Conservation (phyloP, 2,888 invertebrate genomes). For the Phortica magna region DNA sequence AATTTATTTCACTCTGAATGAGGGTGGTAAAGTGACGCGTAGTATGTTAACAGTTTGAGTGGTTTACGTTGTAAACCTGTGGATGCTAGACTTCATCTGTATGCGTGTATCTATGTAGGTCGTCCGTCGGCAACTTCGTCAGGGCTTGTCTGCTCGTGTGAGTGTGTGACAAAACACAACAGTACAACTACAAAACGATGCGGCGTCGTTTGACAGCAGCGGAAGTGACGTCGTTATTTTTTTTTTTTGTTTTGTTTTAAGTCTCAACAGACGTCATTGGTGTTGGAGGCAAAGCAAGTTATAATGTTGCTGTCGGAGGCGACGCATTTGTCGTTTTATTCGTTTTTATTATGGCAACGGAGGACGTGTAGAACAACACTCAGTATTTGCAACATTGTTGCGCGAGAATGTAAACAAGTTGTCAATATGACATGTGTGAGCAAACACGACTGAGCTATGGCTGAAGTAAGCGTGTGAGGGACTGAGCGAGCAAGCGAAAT, state of each 20-base stretch:
- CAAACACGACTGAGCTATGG: not conserved
- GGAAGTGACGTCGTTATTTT: constrained; percentile 50
- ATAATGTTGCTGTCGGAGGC: not conserved
- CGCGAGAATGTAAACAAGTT: constrained; percentile 45
- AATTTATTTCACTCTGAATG: too few species aligned
- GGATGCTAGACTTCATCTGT: constrained; percentile 41
- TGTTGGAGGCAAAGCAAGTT: not conserved
- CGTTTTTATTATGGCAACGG: not conserved
- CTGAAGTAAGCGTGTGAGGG: too few species aligned
- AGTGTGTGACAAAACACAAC: not conserved
- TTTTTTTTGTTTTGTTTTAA: not conserved
- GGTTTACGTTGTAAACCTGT: constrained; percentile 21
- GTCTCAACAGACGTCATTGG: not conserved
- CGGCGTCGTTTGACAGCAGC: constrained; percentile 35
- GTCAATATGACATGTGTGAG: constrained; percentile 30
- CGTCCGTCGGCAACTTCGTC: not conserved
- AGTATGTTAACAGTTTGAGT: not conserved
- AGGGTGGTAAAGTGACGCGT: not conserved
- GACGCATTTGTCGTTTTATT: constrained; percentile 8
- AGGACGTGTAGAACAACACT: too few species aligned
- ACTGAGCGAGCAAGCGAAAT: not conserved
- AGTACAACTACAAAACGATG: not conserved
- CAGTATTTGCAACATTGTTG: constrained; percentile 29
- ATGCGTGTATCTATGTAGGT: constrained; percentile 25
- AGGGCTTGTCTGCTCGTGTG: constrained; percentile 3